Conservation (phyloP, 2,797 vertebrate species). For the Scolopax bukidnonensis region DNA sequence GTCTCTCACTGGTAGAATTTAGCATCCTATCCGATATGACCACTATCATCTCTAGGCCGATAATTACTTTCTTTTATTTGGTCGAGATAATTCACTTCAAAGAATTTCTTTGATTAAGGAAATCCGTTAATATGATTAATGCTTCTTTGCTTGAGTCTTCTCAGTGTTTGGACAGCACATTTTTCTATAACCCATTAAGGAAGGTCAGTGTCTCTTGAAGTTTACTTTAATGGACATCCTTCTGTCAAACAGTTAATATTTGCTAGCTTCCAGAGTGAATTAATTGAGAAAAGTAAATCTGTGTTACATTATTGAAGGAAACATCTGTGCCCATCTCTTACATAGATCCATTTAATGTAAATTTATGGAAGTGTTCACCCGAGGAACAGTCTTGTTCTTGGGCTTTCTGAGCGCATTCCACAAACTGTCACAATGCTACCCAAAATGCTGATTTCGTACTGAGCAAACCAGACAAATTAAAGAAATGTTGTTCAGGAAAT, state of each 20-base stretch:
- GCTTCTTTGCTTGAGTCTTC: background rate
- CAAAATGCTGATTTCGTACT: background rate
- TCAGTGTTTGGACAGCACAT: background rate
- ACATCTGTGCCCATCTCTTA: background rate
- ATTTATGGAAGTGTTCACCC: background rate
- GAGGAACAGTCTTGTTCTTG: background rate
- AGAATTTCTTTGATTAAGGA: background rate
- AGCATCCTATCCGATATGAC: background rate
- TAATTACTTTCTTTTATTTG: background rate
- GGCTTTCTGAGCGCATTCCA: background rate
- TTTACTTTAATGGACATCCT: background rate
- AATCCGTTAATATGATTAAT: background rate
- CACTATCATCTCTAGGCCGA: accelerated
- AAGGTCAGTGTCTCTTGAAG: background rate
- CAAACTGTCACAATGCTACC: background rate
- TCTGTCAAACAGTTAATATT: background rate
- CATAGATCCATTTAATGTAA: background rate
- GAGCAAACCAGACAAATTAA: background rate
- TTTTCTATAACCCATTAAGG: background rate
- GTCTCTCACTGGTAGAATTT: background rate
- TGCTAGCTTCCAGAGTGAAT: background rate
- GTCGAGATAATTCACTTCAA: background rate
- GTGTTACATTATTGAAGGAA: background rate
- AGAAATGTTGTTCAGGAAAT: background rate
- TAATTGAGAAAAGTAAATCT: background rate